These are phyloP conservation scores for Phthorimaea operculella DNA, from an alignment of 1,140 invertebrate genomes.

Conservation along the genomic window DNA sequence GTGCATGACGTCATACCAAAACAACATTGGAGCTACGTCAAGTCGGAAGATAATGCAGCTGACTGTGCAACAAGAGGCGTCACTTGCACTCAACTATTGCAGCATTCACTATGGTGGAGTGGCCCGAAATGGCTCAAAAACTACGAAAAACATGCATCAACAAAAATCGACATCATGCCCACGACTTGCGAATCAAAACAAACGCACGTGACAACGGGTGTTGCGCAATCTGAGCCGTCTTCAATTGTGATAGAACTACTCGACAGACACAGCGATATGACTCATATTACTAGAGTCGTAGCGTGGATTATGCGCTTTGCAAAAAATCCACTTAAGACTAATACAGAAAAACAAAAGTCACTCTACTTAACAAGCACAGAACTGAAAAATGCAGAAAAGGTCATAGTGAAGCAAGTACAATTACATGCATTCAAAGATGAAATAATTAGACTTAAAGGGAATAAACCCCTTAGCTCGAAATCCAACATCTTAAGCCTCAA, in stretches of 20 bases:
- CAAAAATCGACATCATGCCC: too few relatives aligned
- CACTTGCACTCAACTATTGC: not conserved
- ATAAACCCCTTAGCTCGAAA: conserved; percentile 4
- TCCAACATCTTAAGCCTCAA: conserved; percentile 20
- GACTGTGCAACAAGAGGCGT: not conserved
- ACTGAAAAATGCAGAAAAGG: too few relatives aligned
- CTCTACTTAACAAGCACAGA: too few relatives aligned
- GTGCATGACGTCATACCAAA: not conserved
- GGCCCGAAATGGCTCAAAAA: not conserved
- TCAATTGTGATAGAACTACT: conserved; percentile 9
- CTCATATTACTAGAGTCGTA: not conserved
- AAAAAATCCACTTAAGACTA: too few relatives aligned
- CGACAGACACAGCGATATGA: conserved; percentile 9
- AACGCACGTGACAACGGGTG: too few relatives aligned
- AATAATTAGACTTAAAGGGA: not conserved
- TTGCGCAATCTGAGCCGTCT: too few relatives aligned
- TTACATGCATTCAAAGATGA: conserved; percentile 9
- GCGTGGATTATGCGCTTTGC: too few relatives aligned
- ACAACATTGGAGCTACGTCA: not conserved
- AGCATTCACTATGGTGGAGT: not conserved
- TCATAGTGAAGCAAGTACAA: conserved; percentile 19
- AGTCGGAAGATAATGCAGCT: not conserved
- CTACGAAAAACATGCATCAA: too few relatives aligned
- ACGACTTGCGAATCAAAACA: too few relatives aligned
- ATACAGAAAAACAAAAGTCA: too few relatives aligned